phyloP scores from a whole-genome alignment of 2,888 invertebrate genomes.

The Omphaloscelis lunosa region DNA sequence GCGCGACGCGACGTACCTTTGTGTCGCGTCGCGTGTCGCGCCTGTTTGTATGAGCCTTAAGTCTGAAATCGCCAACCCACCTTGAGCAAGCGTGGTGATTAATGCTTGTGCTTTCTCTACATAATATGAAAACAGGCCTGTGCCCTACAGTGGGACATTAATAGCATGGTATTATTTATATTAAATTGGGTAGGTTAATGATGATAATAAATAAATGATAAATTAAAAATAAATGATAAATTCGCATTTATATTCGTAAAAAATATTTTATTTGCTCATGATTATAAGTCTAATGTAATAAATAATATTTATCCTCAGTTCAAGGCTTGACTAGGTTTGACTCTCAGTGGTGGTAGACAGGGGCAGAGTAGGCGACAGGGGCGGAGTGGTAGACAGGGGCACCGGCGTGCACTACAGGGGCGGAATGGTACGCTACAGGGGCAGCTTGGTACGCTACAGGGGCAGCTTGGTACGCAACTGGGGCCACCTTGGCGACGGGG shows the following conservation, averaged over 20 bases:
- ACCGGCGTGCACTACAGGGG: slow-evolving; percentile 25
- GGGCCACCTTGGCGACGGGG: slow-evolving; percentile 71
- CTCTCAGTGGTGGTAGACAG: slow-evolving; percentile 64
- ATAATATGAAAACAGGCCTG: not conserved
- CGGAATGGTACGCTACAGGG: slow-evolving; percentile 58
- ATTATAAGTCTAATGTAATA: slow-evolving; percentile 46
- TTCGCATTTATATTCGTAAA: slow-evolving; percentile 10
- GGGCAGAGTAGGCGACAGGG: slow-evolving; percentile 69
- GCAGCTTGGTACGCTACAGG: slow-evolving; percentile 71
- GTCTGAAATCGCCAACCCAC: not conserved
- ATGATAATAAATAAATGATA: not conserved
- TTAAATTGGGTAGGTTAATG: not conserved
- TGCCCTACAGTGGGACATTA: not conserved
- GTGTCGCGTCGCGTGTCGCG: too few relatives aligned
- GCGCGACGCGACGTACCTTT: too few relatives aligned
- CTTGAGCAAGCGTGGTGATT: not conserved
- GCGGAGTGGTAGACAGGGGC: slow-evolving; percentile 57
- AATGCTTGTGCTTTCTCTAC: not conserved
- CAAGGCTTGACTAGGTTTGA: slow-evolving; percentile 50
- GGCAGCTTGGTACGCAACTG: slow-evolving; percentile 68
- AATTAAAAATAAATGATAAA: too few relatives aligned
- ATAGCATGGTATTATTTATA: not conserved
- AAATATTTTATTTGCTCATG: slow-evolving; percentile 44
- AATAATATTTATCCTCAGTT: slow-evolving; percentile 51
- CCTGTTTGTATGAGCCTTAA: too few relatives aligned